Percentiles rank a stretch among this genome's conserved stretches.
These are phyloP conservation scores for Acanthochromis polyacanthus DNA, from an alignment of 2,113 vertebrate genomes.

Conservation along the genomic window DNA sequence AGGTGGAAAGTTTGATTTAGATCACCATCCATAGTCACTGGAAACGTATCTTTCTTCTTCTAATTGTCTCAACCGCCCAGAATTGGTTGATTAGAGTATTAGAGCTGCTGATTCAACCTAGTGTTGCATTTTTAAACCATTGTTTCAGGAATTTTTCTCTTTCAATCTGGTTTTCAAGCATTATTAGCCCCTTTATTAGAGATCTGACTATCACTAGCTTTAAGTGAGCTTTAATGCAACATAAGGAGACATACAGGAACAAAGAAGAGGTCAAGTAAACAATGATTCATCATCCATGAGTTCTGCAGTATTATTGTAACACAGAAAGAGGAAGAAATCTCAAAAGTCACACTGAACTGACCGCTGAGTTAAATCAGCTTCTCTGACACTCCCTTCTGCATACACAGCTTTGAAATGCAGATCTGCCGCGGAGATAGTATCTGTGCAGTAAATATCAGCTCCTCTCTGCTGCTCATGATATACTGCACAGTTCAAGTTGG, in stretches of 20 bases:
- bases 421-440: conserved; percentile 5
- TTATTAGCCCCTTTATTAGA: neutral
- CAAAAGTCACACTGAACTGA: conserved; percentile 11
- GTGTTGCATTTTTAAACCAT: neutral
- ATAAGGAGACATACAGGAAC: neutral
- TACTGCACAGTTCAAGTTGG: neutral
- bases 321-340: conserved; percentile 36
- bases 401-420: conserved; percentile 8
- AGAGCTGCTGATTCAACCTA: neutral
- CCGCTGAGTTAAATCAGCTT: conserved; percentile 3
- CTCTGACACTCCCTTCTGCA: neutral
- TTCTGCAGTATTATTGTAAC: neutral
- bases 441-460: neutral
- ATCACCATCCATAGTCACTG: neutral
- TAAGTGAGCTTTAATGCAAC: neutral
- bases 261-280: conserved; percentile 10
- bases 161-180: neutral
- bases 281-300: neutral
- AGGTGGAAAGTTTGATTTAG: neutral
- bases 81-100: neutral
- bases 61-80: neutral
- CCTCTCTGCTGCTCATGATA: neutral
- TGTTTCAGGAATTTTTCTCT: neutral
- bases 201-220: neutral
- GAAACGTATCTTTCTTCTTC: neutral